These are phyloP conservation scores for Eclectus roratus DNA, from an alignment of 2,113 vertebrate species.

Conservation along the genomic window DNA sequence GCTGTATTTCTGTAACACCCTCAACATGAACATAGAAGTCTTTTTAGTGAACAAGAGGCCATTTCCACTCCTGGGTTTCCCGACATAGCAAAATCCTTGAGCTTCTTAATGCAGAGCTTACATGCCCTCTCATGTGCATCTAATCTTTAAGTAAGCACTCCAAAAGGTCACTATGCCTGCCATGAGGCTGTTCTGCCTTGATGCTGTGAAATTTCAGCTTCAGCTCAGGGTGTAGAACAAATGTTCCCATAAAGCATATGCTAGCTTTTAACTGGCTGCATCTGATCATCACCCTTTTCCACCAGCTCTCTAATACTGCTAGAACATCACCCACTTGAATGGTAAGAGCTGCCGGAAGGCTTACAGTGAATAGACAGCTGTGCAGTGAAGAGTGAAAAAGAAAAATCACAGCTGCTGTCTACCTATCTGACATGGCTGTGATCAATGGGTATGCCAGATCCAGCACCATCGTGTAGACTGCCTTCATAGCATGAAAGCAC, in stretches of 20 bases:
- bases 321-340: not conserved
- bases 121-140: not conserved
- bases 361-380: not conserved
- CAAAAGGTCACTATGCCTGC: not conserved
- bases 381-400: not conserved
- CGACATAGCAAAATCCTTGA: not conserved
- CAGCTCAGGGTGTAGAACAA: not conserved
- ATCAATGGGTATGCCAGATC: not conserved
- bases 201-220: not conserved
- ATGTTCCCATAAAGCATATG: not conserved
- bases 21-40: not conserved
- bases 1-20: not conserved
- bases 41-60: not conserved
- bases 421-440: not conserved
- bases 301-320: not conserved
- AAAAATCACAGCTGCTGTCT: not conserved
- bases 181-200: not conserved
- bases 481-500: not conserved
- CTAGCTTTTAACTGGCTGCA: conserved; percentile 14
- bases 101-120: not conserved
- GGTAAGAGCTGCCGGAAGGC: not conserved
- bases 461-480: not conserved
- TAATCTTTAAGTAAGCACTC: not conserved
- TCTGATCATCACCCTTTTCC: not conserved
- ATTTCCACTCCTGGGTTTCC: not conserved